These are phyloP conservation scores for Cirrhinus molitorella DNA, from an alignment of 2,797 vertebrate genomes.

Conservation along the genomic window DNA sequence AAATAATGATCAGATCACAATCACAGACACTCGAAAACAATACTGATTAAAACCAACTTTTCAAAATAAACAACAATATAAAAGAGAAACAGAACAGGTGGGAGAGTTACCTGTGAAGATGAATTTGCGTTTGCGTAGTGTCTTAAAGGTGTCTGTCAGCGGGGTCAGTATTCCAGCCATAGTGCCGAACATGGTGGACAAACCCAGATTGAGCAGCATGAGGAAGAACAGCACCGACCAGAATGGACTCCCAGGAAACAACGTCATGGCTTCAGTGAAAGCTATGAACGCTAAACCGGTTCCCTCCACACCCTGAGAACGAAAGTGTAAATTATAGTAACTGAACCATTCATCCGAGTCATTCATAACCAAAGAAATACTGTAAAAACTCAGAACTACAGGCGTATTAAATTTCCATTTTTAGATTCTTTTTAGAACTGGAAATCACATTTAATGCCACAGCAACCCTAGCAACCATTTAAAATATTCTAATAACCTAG, in stretches of 20 bases:
- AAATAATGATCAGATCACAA: neutral
- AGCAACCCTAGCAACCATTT: neutral
- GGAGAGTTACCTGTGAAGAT: slow-evolving; percentile 75
- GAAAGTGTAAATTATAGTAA: neutral
- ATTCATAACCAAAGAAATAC: neutral
- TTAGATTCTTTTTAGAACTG: neutral
- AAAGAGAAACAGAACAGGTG: neutral
- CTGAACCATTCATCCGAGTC: neutral
- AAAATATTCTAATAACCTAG: neutral
- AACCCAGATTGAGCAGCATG: slow-evolving; percentile 82
- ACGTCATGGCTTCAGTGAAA: slow-evolving; percentile 84
- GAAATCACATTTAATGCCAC: neutral
- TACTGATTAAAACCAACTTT: neutral
- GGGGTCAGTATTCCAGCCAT: slow-evolving; percentile 86
- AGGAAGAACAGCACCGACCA: slow-evolving; percentile 88
- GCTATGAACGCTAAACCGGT: slow-evolving; percentile 82
- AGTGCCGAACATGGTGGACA: slow-evolving; percentile 84
- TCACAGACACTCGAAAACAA: neutral
- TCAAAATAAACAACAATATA: neutral
- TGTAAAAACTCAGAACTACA: neutral
- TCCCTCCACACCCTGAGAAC: slow-evolving; percentile 79
- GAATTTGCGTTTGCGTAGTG: slow-evolving; percentile 77
- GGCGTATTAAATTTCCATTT: neutral
- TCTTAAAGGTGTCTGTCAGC: slow-evolving; percentile 82
- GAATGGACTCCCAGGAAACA: slow-evolving; percentile 82